A percentile compares a stretch with the other conserved stretches of the same genome.
Conservation (phyloP, 1,140 invertebrate genomes). For the Diabrotica undecimpunctata region DNA sequence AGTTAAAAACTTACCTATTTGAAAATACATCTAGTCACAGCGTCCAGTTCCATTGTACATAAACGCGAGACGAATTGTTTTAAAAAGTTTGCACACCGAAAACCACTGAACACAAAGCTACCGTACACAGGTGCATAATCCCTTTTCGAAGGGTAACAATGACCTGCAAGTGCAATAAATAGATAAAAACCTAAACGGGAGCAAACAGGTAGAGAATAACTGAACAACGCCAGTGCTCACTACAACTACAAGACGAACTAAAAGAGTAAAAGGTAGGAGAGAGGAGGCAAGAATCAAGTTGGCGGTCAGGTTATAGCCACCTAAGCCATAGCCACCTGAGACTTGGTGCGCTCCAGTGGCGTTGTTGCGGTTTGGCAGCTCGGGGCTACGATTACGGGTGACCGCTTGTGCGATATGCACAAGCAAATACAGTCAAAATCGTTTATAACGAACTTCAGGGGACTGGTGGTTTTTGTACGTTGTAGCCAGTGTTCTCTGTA, state of each 20-base stretch:
- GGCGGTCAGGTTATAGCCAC: slow-evolving; percentile 15
- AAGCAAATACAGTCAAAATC: too few species aligned
- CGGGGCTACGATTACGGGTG: too few species aligned
- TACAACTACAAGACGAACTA: slow-evolving; percentile 13
- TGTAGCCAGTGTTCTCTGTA: too few species aligned
- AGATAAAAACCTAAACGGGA: background rate
- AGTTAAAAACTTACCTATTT: too few species aligned
- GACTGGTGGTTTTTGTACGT: too few species aligned
- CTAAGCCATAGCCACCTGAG: slow-evolving; percentile 19
- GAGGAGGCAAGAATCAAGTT: slow-evolving; percentile 18
- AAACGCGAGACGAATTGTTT: too few species aligned
- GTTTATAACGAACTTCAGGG: too few species aligned
- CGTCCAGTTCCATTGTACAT: too few species aligned
- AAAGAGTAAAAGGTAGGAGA: slow-evolving; percentile 10
- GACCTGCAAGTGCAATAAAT: background rate
- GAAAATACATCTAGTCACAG: too few species aligned
- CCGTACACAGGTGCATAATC: background rate
- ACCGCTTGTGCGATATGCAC: too few species aligned
- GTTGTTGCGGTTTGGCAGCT: too few species aligned
- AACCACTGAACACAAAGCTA: background rate
- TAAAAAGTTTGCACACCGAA: background rate
- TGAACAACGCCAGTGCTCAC: background rate
- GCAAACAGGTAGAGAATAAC: background rate
- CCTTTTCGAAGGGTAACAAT: background rate
- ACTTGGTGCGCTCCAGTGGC: slow-evolving; percentile 4